Conservation (phyloP, 2,797 vertebrate species). For the Buceros bicornis region DNA sequence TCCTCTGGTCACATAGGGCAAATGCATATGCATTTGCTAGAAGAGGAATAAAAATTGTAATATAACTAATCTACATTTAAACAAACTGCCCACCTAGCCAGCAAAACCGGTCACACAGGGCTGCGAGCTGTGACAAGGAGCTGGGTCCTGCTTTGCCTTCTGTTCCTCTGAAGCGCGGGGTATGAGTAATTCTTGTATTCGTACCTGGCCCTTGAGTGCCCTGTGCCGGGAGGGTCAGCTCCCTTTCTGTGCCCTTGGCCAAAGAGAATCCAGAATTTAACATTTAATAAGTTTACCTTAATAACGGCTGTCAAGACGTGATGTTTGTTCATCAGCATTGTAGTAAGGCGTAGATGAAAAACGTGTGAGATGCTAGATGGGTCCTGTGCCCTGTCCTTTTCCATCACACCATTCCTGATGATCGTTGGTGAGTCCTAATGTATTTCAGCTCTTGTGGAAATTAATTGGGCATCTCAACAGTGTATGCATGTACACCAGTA, state of each 20-base stretch:
- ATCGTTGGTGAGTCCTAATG: not conserved
- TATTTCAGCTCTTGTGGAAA: not conserved
- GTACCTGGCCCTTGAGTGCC: not conserved
- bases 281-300: not conserved
- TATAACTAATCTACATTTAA: slow-evolving; percentile 58
- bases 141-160: not conserved
- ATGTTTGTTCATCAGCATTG: not conserved
- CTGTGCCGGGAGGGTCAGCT: not conserved
- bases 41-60: slow-evolving; percentile 42
- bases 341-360: not conserved
- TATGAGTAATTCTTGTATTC: not conserved
- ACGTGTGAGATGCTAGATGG: not conserved
- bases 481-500: too few species aligned
- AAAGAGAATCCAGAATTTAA: not conserved
- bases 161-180: not conserved
- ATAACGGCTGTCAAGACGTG: not conserved
- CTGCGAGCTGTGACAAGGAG: not conserved
- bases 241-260: not conserved
- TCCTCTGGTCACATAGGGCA: slow-evolving; percentile 58
- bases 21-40: slow-evolving; percentile 28
- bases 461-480: not conserved
- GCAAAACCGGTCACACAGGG: not conserved
- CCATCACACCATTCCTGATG: fast-evolving
- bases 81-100: slow-evolving; percentile 3
- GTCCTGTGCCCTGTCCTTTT: not conserved